phyloP scores from a whole-genome alignment of 2,888 invertebrate species.

The Penaeus monodon region DNA sequence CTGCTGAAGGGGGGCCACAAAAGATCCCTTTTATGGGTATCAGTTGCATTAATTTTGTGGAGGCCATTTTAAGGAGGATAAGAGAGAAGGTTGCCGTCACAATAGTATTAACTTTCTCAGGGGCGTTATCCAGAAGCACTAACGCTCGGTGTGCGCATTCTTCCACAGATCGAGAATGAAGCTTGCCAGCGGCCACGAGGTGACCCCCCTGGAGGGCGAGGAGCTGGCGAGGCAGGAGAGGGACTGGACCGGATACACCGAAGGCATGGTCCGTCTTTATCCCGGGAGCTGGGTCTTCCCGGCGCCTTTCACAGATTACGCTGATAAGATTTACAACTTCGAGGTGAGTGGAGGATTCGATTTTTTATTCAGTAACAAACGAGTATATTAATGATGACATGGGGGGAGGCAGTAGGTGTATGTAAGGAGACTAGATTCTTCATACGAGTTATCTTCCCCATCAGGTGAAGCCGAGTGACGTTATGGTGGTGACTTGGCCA shows the following conservation, averaged over 20 bases:
- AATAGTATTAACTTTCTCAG: too few relatives aligned
- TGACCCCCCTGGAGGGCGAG: slow-evolving; percentile 31
- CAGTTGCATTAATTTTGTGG: too few relatives aligned
- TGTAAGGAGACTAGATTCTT: neutral
- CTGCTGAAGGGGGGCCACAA: too few relatives aligned
- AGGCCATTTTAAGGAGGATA: too few relatives aligned
- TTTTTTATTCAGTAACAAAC: neutral
- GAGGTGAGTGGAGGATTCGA: neutral
- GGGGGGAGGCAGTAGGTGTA: neutral
- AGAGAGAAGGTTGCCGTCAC: too few relatives aligned
- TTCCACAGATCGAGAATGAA: neutral
- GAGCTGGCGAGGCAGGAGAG: slow-evolving; percentile 22
- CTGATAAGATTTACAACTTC: slow-evolving; percentile 39
- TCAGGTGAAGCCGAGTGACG: slow-evolving; percentile 32
- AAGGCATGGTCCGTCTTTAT: slow-evolving; percentile 36
- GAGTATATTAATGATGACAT: neutral
- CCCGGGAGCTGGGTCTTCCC: slow-evolving; percentile 26
- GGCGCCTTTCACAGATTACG: slow-evolving; percentile 2
- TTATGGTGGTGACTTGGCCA: slow-evolving; percentile 27
- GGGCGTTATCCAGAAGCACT: too few relatives aligned
- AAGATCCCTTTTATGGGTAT: too few relatives aligned
- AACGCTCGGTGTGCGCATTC: too few relatives aligned
- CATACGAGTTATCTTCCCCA: neutral
- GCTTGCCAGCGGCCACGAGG: slow-evolving; percentile 32
- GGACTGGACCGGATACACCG: slow-evolving; percentile 18